Percentiles rank a stretch among this genome's conserved stretches.
phyloP scores from a whole-genome alignment of 1,140 invertebrate species.

The Scaptodrosophila lebanonensis region DNA sequence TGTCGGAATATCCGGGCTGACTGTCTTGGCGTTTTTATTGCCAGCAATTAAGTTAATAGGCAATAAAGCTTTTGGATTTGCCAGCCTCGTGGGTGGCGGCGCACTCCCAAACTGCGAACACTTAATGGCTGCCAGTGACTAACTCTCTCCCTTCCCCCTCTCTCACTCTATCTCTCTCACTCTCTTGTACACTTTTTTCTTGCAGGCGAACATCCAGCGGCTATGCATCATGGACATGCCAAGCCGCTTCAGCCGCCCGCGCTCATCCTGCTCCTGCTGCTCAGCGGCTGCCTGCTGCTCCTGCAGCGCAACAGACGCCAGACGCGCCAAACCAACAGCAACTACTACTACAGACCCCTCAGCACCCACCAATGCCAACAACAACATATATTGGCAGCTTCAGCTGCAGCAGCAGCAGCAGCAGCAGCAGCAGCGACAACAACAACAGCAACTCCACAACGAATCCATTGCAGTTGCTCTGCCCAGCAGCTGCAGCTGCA shows the following conservation, averaged over 20 bases:
- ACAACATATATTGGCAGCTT: slow-evolving; percentile 9
- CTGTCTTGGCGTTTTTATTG: slow-evolving; percentile 52
- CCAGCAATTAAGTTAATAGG: slow-evolving; percentile 63
- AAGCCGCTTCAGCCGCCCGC: slow-evolving; percentile 63
- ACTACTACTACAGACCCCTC: neutral
- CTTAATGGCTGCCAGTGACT: slow-evolving; percentile 2
- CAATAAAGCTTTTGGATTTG: slow-evolving; percentile 59
- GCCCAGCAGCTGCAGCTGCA: neutral
- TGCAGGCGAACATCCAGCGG: slow-evolving; percentile 88
- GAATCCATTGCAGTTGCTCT: neutral
- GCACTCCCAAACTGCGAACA: neutral
- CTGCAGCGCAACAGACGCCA: slow-evolving; percentile 16
- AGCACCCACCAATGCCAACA: neutral
- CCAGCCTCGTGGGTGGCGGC: slow-evolving; percentile 5
- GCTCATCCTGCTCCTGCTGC: slow-evolving; percentile 47
- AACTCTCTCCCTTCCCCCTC: neutral
- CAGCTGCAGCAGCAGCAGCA: slow-evolving; percentile 3
- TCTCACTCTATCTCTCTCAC: neutral
- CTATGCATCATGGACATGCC: slow-evolving; percentile 85
- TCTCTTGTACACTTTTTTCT: neutral
- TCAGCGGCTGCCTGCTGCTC: slow-evolving; percentile 33
- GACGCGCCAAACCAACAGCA: slow-evolving; percentile 12
- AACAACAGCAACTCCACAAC: slow-evolving; percentile 4
- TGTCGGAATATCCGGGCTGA: neutral
- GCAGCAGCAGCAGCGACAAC: slow-evolving; percentile 6